A percentile compares a stretch with the other conserved stretches of the same genome.
phyloP scores from a whole-genome alignment of 2,888 invertebrate species.

The Dynastes grantii region DNA sequence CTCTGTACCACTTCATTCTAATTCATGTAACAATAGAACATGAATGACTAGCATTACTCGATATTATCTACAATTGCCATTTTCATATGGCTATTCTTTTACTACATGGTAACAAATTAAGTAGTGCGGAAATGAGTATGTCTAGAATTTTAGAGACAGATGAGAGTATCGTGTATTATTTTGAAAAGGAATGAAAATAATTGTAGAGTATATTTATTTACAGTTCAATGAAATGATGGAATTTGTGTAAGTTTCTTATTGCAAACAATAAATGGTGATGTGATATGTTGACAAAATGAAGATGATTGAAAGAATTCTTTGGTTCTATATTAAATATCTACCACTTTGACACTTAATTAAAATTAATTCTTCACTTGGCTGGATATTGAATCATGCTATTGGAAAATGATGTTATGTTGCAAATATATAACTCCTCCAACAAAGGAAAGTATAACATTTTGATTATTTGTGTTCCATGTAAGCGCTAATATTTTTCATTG shows the following conservation, averaged over 20 bases:
- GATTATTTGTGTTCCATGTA: not conserved
- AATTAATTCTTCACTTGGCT: constrained; percentile 25
- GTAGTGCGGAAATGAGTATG: not conserved
- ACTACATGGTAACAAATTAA: constrained; percentile 19
- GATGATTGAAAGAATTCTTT: constrained; percentile 31
- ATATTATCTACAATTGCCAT: constrained; percentile 12
- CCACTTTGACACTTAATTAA: constrained; percentile 21
- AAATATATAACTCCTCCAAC: no score
- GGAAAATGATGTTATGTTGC: not conserved
- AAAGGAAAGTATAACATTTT: not conserved
- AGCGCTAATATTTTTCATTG: no score
- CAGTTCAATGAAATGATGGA: constrained; percentile 15
- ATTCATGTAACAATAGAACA: no score
- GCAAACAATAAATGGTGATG: constrained; percentile 17
- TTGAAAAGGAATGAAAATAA: not conserved
- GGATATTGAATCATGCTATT: not conserved
- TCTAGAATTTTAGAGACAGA: not conserved
- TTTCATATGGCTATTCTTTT: constrained; percentile 1
- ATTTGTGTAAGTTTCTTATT: not conserved
- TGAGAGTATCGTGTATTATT: not conserved
- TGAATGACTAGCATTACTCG: no score
- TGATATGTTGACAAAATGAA: constrained; percentile 36
- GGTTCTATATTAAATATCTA: constrained; percentile 26
- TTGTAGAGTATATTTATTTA: constrained; percentile 19
- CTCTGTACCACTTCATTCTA: not conserved